Evolutionary conservation across 1,140 invertebrate species (phyloP).

Genomic region (Drosophila rhopaloa): DNA sequence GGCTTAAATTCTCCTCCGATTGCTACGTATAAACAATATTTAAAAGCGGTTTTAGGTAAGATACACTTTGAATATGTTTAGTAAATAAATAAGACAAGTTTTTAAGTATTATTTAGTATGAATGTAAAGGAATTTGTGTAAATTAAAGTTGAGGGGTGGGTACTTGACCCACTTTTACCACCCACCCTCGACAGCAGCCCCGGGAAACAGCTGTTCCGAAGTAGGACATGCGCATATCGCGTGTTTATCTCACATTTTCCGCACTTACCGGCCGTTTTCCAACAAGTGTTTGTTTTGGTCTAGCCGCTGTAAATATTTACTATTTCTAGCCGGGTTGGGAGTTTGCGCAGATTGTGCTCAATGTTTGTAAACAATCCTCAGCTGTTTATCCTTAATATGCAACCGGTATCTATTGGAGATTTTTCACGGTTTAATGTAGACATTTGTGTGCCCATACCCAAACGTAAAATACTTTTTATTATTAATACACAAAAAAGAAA

Average conservation of each 20-base stretch:
- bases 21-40: not conserved
- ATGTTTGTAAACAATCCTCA: slow-evolving; percentile 64
- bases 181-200: slow-evolving; percentile 46
- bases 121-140: slow-evolving; percentile 26
- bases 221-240: slow-evolving; percentile 70
- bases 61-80: too few species aligned
- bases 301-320: slow-evolving; percentile 69
- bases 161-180: slow-evolving; percentile 65
- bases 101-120: not conserved
- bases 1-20: not conserved
- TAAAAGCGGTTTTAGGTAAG: not conserved
- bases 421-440: not conserved
- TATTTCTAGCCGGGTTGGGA: slow-evolving; percentile 22
- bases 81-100: not conserved
- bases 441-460: not conserved
- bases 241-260: slow-evolving; percentile 59
- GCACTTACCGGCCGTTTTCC: slow-evolving; percentile 36
- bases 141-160: slow-evolving; percentile 30
- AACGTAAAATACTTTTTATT: too few species aligned
- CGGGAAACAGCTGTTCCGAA: slow-evolving; percentile 59
- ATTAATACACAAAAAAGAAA: not conserved
- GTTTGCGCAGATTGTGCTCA: slow-evolving; percentile 64
- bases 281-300: slow-evolving; percentile 79
- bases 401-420: slow-evolving; percentile 40
- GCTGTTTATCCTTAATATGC: slow-evolving; percentile 49